Evolutionary conservation across 2,888 invertebrate genomes (phyloP).

Genomic region (Amblyteles armatorius): DNA sequence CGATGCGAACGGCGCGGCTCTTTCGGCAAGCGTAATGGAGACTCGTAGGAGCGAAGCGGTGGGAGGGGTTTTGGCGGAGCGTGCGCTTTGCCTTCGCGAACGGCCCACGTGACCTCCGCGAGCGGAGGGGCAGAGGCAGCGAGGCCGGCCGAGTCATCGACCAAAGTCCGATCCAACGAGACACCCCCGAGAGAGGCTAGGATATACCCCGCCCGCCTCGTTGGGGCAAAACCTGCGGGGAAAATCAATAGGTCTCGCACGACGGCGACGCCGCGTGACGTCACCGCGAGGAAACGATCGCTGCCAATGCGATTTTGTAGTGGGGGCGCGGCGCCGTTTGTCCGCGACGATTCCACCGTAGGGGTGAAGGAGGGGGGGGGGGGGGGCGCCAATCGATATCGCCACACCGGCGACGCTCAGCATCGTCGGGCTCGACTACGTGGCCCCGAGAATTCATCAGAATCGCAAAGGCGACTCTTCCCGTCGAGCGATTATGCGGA

Average conservation of each 20-base stretch:
- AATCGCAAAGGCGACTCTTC: neutral
- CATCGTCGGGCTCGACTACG: slow-evolving; percentile 16
- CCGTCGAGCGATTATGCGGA: neutral
- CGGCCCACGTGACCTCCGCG: slow-evolving; percentile 53
- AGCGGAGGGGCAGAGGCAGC: slow-evolving; percentile 19
- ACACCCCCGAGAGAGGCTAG: slow-evolving; percentile 50
- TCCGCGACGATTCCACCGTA: slow-evolving; percentile 43
- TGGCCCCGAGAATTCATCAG: slow-evolving; percentile 20
- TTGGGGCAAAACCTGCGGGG: slow-evolving; percentile 41
- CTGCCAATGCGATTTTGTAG: slow-evolving; percentile 37
- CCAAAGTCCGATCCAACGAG: slow-evolving; percentile 66
- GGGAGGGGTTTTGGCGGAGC: slow-evolving; percentile 34
- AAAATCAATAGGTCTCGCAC: slow-evolving; percentile 79
- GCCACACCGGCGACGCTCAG: slow-evolving; percentile 2
- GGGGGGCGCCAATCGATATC: neutral
- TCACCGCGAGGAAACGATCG: slow-evolving; percentile 73
- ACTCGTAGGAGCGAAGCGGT: neutral
- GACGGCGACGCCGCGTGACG: slow-evolving; percentile 77
- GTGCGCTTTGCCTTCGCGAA: slow-evolving; percentile 37
- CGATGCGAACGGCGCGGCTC: slow-evolving; percentile 40
- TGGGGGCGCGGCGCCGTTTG: slow-evolving; percentile 60
- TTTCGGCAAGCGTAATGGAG: slow-evolving; percentile 36
- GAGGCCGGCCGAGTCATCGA: slow-evolving; percentile 64
- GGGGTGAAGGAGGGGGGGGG: too few relatives aligned
- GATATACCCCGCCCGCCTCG: slow-evolving; percentile 40